phyloP scores from a whole-genome alignment of 2,113 vertebrate genomes.

The Odocoileus virginianus region DNA sequence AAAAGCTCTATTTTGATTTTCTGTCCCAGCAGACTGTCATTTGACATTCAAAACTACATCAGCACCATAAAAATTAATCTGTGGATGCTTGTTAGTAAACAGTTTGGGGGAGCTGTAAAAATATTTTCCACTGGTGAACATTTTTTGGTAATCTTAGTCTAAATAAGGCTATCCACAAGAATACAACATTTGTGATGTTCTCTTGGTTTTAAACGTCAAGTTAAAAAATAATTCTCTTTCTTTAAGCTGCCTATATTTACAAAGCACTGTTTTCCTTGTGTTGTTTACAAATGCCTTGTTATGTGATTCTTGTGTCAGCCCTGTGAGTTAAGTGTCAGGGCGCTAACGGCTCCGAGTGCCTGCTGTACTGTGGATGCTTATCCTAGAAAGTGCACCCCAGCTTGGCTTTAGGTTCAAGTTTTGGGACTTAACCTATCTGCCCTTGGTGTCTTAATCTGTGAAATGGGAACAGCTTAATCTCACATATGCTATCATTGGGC shows the following conservation, averaged over 20 bases:
- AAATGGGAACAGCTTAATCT: background rate
- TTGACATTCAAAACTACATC: background rate
- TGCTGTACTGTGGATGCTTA: too few species aligned
- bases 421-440: background rate
- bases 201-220: constrained; percentile 30
- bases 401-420: background rate
- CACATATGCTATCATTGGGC: background rate
- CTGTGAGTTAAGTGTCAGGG: background rate
- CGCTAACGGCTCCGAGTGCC: fast-evolving
- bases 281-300: background rate
- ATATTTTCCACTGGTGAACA: constrained; percentile 6
- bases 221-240: constrained; percentile 27
- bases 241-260: background rate
- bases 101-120: background rate
- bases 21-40: background rate
- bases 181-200: background rate
- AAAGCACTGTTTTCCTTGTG: background rate
- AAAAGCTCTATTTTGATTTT: constrained; percentile 13
- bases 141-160: constrained; percentile 7
- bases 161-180: background rate
- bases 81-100: constrained; percentile 2
- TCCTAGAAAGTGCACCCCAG: background rate
- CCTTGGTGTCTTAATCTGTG: background rate
- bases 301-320: background rate
- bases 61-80: background rate